phyloP scores from a whole-genome alignment of 2,113 vertebrate species.

The Tichodroma muraria region DNA sequence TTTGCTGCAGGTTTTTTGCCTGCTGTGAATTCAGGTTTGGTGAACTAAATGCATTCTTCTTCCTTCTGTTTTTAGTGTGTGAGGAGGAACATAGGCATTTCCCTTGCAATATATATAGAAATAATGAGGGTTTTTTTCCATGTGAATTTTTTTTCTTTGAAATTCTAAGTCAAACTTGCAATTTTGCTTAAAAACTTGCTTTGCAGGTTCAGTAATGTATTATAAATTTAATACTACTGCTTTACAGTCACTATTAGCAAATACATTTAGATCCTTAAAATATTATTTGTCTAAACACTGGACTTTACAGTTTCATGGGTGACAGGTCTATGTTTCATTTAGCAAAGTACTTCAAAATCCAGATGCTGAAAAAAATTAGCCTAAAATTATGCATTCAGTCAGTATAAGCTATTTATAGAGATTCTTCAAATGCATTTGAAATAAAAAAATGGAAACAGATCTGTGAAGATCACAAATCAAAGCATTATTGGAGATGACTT shows the following conservation, averaged over 20 bases:
- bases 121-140: neutral
- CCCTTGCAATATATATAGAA: neutral
- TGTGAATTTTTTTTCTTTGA: neutral
- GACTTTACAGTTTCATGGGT: neutral
- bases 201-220: neutral
- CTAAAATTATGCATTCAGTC: conserved; percentile 2
- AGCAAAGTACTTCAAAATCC: conserved; percentile 1
- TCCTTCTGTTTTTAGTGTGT: neutral
- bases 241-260: neutral
- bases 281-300: neutral
- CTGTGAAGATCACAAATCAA: neutral
- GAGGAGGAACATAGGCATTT: neutral
- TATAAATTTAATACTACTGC: neutral
- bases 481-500: conserved; percentile 2
- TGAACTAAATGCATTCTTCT: neutral
- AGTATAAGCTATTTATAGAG: conserved; percentile 25
- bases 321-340: neutral
- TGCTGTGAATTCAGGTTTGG: neutral
- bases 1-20: neutral
- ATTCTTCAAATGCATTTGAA: conserved; percentile 32
- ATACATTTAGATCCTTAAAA: neutral
- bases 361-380: conserved; percentile 26
- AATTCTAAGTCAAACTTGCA: neutral
- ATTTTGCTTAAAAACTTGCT: neutral
- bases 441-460: conserved; percentile 12